These are phyloP conservation scores for Crepidodera aurea DNA, from an alignment of 2,888 invertebrate species.

Conservation along the genomic window DNA sequence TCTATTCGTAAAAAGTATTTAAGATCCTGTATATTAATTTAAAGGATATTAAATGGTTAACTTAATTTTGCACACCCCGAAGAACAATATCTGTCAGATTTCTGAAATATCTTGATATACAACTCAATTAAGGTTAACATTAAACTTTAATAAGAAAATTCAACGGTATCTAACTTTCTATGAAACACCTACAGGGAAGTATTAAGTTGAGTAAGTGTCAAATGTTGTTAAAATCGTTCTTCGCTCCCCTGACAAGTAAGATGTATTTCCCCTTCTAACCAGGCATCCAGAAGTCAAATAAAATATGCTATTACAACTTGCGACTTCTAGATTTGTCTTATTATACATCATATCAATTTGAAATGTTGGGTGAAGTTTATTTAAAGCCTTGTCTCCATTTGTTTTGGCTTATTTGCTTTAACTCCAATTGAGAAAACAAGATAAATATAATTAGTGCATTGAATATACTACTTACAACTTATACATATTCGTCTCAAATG, in stretches of 20 bases:
- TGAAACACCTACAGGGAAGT: constrained; percentile 9
- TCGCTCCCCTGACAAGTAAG: constrained; percentile 5
- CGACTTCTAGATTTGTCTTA: constrained; percentile 17
- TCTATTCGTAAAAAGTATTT: too few relatives aligned
- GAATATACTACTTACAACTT: too few relatives aligned
- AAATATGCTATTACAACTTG: constrained; percentile 18
- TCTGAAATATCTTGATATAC: constrained; percentile 4
- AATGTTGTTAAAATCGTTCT: constrained; percentile 5
- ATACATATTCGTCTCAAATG: too few relatives aligned
- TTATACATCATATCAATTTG: constrained; percentile 1
- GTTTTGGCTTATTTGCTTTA: constrained; percentile 3
- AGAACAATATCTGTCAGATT: background rate
- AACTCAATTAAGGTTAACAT: constrained; percentile 9
- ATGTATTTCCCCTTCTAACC: background rate
- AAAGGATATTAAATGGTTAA: background rate
- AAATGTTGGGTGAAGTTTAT: constrained; percentile 1
- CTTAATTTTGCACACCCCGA: background rate
- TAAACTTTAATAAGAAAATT: constrained; percentile 15
- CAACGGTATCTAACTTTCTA: constrained; percentile 4
- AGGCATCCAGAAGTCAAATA: constrained; percentile 19
- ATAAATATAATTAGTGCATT: background rate
- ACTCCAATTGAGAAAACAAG: background rate
- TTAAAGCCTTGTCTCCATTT: background rate
- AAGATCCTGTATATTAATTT: background rate
- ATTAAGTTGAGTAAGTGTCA: constrained; percentile 6